A percentile compares a stretch with the other conserved stretches of the same genome.
Evolutionary conservation across 2,797 vertebrate species (phyloP).

Genomic region (Spinus olivaceus): DNA sequence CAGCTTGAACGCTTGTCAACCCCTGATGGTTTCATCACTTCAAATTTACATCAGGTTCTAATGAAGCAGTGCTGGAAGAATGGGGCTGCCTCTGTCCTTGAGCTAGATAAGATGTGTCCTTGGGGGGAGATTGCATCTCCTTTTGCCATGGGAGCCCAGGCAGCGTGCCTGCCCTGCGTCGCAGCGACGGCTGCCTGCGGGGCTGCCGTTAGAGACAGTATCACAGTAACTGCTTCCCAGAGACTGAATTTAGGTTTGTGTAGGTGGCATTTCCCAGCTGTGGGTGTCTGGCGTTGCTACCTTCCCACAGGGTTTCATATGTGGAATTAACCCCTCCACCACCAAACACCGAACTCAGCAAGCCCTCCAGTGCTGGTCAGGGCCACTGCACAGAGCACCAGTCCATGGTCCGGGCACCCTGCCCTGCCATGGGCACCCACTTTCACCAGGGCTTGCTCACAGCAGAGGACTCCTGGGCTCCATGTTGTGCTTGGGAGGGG

Average conservation of each 20-base stretch:
- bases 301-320: neutral
- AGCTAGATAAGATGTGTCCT: neutral
- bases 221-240: conserved; percentile 49
- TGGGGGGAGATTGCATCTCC: neutral
- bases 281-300: conserved; percentile 27
- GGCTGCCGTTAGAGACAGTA: conserved; percentile 40
- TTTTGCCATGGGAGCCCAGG: neutral
- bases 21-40: neutral
- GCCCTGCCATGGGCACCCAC: neutral
- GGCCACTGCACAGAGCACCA: fast-evolving
- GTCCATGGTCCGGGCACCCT: neutral
- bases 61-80: neutral
- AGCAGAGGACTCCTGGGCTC: neutral
- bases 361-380: fast-evolving
- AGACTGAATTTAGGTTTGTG: conserved; percentile 46
- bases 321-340: conserved; percentile 20
- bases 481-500: neutral
- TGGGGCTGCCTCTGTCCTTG: neutral
- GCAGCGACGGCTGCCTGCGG: neutral
- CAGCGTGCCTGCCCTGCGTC: fast-evolving
- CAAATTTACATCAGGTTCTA: neutral
- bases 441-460: neutral
- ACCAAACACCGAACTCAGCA: neutral
- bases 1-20: neutral
- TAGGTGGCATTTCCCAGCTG: conserved; percentile 38